These are phyloP conservation scores for Chlamydotis undulata DNA, from an alignment of 2,113 vertebrate species.

Conservation along the genomic window DNA sequence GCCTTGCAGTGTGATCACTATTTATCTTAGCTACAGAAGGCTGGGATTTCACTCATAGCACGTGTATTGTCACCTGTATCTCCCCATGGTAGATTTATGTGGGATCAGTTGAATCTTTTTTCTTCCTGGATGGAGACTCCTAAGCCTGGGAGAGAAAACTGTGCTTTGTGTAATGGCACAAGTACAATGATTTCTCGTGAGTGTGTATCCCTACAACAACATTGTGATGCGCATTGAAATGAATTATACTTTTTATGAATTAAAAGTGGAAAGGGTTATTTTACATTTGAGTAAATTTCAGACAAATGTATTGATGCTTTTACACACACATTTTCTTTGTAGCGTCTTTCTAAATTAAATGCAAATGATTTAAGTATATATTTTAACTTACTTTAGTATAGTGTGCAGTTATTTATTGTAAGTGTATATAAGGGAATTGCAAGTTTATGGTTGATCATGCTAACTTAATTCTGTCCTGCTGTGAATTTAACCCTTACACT, in stretches of 20 bases:
- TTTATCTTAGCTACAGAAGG: neutral
- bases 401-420: neutral
- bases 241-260: neutral
- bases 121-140: neutral
- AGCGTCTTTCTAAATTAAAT: neutral
- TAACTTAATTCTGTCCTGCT: conserved; percentile 2
- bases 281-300: neutral
- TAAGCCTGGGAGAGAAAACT: neutral
- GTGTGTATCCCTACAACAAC: neutral
- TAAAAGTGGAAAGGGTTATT: neutral
- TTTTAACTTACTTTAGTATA: neutral
- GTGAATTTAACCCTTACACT: neutral
- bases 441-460: neutral
- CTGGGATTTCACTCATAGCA: neutral
- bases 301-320: neutral
- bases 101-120: neutral
- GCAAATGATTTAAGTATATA: neutral
- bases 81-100: neutral
- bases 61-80: neutral
- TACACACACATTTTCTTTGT: neutral
- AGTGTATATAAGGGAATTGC: neutral
- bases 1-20: neutral
- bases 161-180: neutral
- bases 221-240: neutral
- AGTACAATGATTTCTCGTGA: neutral